Conservation (phyloP, 53 echinoderm and acorn worm genomes). For the Luidia sarsii region DNA sequence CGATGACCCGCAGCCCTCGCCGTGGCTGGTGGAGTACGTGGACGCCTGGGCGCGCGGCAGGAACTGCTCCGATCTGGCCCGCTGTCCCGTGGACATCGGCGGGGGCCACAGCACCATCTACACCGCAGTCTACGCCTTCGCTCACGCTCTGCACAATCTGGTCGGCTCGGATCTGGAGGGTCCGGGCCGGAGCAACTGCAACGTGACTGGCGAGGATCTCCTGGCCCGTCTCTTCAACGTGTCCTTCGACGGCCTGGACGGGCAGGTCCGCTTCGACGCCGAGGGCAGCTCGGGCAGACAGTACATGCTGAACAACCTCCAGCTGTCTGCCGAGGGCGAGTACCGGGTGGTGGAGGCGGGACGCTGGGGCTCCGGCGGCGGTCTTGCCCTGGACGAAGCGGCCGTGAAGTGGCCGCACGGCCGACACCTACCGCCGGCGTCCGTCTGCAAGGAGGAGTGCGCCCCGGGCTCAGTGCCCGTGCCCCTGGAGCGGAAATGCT, state of each 20-base stretch:
- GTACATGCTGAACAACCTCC: slow-evolving; percentile 16
- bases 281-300: slow-evolving; percentile 35
- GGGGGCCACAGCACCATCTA: background rate
- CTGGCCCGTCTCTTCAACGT: slow-evolving; percentile 10
- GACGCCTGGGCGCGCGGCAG: background rate
- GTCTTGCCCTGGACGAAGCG: background rate
- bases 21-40: background rate
- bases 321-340: background rate
- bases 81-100: background rate
- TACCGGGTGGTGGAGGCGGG: background rate
- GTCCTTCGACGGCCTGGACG: background rate
- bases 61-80: slow-evolving; percentile 1
- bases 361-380: slow-evolving; percentile 12
- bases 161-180: background rate
- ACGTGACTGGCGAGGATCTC: slow-evolving; percentile 12
- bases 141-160: slow-evolving; percentile 60
- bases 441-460: slow-evolving; percentile 64
- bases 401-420: background rate
- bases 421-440: slow-evolving; percentile 25
- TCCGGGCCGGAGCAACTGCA: background rate
- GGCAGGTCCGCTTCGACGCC: slow-evolving; percentile 5
- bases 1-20: background rate
- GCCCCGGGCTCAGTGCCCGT: slow-evolving; percentile 7
- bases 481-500: slow-evolving; percentile 44
- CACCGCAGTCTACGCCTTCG: slow-evolving; percentile 75